phyloP scores from a whole-genome alignment of 2,113 vertebrate genomes.

The Cyanistes caeruleus region DNA sequence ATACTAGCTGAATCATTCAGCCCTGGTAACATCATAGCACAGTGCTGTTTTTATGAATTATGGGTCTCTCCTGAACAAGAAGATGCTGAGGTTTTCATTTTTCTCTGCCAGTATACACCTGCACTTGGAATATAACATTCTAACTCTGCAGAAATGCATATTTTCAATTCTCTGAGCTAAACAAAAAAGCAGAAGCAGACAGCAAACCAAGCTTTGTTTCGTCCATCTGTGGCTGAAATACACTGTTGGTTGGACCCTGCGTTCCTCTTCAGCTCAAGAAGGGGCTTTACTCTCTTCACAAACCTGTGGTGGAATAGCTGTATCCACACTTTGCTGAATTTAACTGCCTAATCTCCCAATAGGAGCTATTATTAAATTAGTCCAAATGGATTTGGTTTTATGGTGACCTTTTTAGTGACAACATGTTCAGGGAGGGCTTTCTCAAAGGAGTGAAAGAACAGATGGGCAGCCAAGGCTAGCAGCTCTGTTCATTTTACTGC shows the following conservation, averaged over 20 bases:
- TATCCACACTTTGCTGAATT: neutral
- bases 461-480: neutral
- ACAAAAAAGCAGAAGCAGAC: neutral
- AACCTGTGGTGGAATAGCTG: neutral
- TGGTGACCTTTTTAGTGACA: slow-evolving; percentile 15
- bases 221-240: neutral
- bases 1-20: neutral
- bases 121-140: neutral
- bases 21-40: neutral
- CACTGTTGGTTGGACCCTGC: accelerated
- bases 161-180: neutral
- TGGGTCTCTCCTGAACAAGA: neutral
- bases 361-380: neutral
- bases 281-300: neutral
- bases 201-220: neutral
- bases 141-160: neutral
- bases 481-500: neutral
- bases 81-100: neutral
- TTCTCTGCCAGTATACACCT: neutral
- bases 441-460: slow-evolving; percentile 20
- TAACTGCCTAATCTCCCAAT: neutral
- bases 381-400: neutral
- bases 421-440: neutral
- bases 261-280: neutral
- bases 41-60: neutral